phyloP scores from a whole-genome alignment of 2,113 vertebrate species.

The Corythaixoides concolor region DNA sequence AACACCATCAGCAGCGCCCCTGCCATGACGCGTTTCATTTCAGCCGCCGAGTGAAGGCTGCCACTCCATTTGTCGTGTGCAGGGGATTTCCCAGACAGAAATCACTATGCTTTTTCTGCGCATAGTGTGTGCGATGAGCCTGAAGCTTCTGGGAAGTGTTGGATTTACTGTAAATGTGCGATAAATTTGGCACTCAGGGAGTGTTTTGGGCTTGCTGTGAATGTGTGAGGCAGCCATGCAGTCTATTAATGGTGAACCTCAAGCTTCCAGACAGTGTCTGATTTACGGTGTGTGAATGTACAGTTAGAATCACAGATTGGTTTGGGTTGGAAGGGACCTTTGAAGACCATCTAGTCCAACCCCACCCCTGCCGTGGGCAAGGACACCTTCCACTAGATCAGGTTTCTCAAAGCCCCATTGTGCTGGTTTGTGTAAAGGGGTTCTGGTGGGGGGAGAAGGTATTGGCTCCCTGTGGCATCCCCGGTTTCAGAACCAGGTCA shows the following conservation, averaged over 20 bases:
- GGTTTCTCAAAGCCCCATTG: background rate
- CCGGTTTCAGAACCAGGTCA: too few relatives aligned
- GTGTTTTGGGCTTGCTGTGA: background rate
- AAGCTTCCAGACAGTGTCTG: background rate
- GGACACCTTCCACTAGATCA: background rate
- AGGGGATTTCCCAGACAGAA: background rate
- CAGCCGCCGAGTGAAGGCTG: rapidly evolving
- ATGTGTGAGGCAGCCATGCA: conserved; percentile 5
- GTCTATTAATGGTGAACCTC: background rate
- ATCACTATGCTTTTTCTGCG: rapidly evolving
- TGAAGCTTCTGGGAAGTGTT: background rate
- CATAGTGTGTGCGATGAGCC: background rate
- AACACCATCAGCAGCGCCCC: rapidly evolving
- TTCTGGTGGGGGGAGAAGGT: too few relatives aligned
- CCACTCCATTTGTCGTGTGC: background rate
- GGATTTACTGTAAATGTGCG: conserved; percentile 3
- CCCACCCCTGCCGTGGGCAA: background rate
- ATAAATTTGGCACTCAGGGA: background rate
- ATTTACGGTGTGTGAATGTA: background rate
- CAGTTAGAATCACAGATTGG: background rate
- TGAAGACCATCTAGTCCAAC: background rate
- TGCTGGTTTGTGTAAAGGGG: too few relatives aligned
- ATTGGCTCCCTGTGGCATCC: too few relatives aligned
- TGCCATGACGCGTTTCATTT: background rate
- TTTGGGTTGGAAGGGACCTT: background rate